Base-by-base conservation (phyloP, 64 coral and sea anemone genomes). In the Actinia tenebrosa region DNA sequence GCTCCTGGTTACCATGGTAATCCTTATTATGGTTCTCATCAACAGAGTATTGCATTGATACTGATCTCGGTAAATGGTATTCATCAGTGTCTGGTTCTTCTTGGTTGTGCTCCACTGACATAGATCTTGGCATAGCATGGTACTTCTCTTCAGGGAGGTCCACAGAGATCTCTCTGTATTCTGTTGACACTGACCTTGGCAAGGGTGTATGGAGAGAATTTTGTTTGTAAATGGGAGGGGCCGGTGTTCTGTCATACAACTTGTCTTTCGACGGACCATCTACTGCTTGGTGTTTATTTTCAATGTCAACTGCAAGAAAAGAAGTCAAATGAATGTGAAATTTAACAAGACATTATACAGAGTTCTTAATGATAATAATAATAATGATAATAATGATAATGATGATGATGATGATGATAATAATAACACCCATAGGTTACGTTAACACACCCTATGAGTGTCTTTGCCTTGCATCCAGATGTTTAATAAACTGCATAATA, bases 11-110 rank as follows among this genome's bases (percentile, higher is more conserved):
- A 53, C 79, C 79, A 81, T 81, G 79, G 79, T 53, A 37, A 81
- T 53, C 79, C 16, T 50, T n/a, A 81, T 80, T 80, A 22, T 50
- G 79, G 44, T 81, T 52, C 43, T 50, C 50, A 53, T 81, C 79
- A 13, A 75, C 26, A 42, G 69, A 75, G 79, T 81, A 81, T 16
- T 81, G 44, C 79, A 22, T 45, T 81, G 79, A 81, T 47, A 81
- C 18, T 22, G 79, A 81, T 45, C 79, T 81, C 53, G 50, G 44
- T 4, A 81, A 50, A 30, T 75, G 23, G 26, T 75, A 42, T 8
- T 75, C 26, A 11, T 75, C 69, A 75, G 3, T 66, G 2, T 44
- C 79, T 50, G 79, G 4, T 17, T 22, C 46, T 10, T 81, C 79
- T 14, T n/a, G 17, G 17, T 8, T 50, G 47, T 81, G 19, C 1